phyloP scores from a whole-genome alignment of 2,113 vertebrate species.

The Perca flavescens region DNA sequence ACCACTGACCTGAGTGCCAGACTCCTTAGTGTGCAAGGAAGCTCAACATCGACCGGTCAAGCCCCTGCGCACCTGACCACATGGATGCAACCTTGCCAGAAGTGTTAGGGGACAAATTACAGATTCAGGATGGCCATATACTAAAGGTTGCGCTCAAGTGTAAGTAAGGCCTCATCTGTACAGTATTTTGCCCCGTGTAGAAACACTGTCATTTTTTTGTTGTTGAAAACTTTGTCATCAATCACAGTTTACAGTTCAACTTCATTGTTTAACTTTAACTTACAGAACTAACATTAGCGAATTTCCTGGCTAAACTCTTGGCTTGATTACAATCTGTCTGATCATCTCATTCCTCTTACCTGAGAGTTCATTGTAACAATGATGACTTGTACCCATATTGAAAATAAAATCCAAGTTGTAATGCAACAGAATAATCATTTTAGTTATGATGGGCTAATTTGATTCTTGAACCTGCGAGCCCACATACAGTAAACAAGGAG shows the following conservation, averaged over 20 bases:
- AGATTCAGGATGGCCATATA: conserved; percentile 62
- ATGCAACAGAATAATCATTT: not conserved
- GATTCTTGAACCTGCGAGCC: not conserved
- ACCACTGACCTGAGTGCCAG: conserved; percentile 83
- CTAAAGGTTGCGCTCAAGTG: conserved; percentile 53
- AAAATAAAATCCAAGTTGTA: not conserved
- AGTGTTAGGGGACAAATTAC: conserved; percentile 83
- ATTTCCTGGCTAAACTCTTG: not conserved
- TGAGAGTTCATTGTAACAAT: not conserved
- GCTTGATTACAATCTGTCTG: not conserved
- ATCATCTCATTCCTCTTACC: not conserved
- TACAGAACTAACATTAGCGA: not conserved
- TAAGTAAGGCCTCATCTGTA: conserved; percentile 31
- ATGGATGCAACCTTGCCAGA: conserved; percentile 84
- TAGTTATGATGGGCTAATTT: not conserved
- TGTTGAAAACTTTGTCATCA: not conserved
- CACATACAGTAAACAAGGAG: not conserved
- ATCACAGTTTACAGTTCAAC: not conserved
- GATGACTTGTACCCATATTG: not conserved
- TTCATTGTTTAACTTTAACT: not conserved
- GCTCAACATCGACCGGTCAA: conserved; percentile 83
- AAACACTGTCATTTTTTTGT: not conserved
- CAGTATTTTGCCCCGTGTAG: not conserved
- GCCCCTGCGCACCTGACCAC: conserved; percentile 82
- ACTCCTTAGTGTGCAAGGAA: conserved; percentile 84